These are phyloP conservation scores for Neolamprologus modestus DNA, from an alignment of 2,113 vertebrate genomes.

Conservation along the genomic window DNA sequence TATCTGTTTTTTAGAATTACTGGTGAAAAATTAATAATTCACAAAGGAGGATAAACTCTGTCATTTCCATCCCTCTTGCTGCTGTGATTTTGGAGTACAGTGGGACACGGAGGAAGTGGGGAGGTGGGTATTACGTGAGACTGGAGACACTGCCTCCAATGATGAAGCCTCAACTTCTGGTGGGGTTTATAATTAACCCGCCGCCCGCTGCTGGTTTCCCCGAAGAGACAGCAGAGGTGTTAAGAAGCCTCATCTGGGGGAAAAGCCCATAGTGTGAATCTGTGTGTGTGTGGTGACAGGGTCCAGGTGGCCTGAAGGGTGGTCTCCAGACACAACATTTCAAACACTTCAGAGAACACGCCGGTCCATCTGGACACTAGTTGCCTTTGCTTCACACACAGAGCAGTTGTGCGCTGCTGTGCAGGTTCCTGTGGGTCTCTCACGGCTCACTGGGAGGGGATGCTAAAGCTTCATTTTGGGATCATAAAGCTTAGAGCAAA, in stretches of 20 bases:
- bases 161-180: neutral
- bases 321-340: neutral
- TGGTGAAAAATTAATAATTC: conserved; percentile 41
- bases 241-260: neutral
- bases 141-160: neutral
- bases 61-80: neutral
- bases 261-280: neutral
- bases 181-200: neutral
- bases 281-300: neutral
- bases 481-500: neutral
- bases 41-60: conserved; percentile 6
- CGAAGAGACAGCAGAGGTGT: neutral
- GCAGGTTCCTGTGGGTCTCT: neutral
- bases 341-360: neutral
- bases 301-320: conserved; percentile 1
- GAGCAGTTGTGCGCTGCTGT: neutral
- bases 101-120: neutral
- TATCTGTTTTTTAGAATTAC: conserved; percentile 41
- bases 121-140: neutral
- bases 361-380: neutral
- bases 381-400: neutral
- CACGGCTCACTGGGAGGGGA: neutral
- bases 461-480: neutral
- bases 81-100: neutral
- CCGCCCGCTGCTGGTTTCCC: neutral